Evolutionary conservation across 2,797 vertebrate genomes (phyloP), one percentile per base, ranked within the genome.

Genomic region (Chanos chanos): DNA sequence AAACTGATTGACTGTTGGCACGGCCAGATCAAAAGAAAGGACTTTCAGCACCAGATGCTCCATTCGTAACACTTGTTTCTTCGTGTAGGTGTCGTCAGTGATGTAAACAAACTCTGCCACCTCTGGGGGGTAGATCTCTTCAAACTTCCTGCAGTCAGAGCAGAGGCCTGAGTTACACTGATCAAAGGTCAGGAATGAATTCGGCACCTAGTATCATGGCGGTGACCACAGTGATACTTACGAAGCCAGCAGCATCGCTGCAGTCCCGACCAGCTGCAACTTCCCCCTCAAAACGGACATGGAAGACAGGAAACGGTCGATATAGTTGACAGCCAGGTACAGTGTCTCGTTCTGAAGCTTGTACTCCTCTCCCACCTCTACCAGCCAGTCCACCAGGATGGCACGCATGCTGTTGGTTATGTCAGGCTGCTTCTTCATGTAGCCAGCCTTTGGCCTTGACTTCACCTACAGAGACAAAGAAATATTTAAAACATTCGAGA

Each of bases 51-150:
- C 93, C 72, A 98, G 85, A 72, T 99, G 95, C 83, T 99, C 97
- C 97, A 99, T 99, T 78, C 92, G 90, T 24, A 99, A 83, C 80
- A 99, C 96, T 77, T 99, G 97, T 70, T 98, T 98, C 87, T 97
- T 98, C 2, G 94, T 94, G 66, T 99, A 99, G 33, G 97, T 99
- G 77, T 99, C 97, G 0, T 99, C 97, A 41, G 97, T 99, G 83
- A 99, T 99, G 86, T 99, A 99, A 41, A 99, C 97, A 68, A 99
- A 99, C 74, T 99, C 96, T 0, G 94, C 89, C 72, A 99, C 96
- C 85, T 99, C 96, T 3, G 97, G 97, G 41, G 97, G 96, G 74
- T 99, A 99, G 81, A 99, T 99, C 79, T 99, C 96, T 71, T 99
- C 97, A 83, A 99, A 99, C 77, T 99, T 99, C 47, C 97, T 99